Evolutionary conservation across 1,140 invertebrate species (phyloP), one percentile per base, ranked within the genome.

Genomic region (Magallana gigas): DNA sequence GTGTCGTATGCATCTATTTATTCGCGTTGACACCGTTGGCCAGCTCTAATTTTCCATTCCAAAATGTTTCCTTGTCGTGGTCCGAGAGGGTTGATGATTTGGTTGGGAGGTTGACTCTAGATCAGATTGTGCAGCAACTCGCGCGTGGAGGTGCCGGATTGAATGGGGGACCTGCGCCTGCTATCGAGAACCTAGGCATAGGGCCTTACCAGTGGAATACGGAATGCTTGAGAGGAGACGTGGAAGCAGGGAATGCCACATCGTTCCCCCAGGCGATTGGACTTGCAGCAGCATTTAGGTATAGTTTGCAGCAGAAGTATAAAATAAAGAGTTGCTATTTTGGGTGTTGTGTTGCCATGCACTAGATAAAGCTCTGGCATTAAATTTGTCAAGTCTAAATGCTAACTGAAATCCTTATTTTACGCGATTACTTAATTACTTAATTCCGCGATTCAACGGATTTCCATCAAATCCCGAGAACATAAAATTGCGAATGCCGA

Each of bases 251-350:
- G 62, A 86, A 91, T 60, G 93, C 93, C 4, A 94, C 94, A 5
- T 88, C 92, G 16, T 94, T 94, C 85, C 93, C 94, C 7, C 93
- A 94, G 84, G 88, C 93, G 4, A 90, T 94, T 68, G 93, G 93
- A 2, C 86, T 94, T 7, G 93, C 93, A 3, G 93, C 94, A n/a
- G 85, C 93, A 36, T 94, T 94, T 88, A 94, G 92, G 93, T 94
- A 90, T 56, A 57, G 36, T 48, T 48, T 48, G 36, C 36, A 48
- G 5, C 36, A 48, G 36, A 48, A 48, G 36, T 48, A 48, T 48
- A 48, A 48, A 48, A 2, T 48, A 0, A 2, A 48, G 2, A 48
- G 36, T 2, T 48, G 3, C 36, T 48, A 2, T 48, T 2, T 1
- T 48, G 36, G 1, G 0, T 36, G 36, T 36, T 36, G 0, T 5